phyloP scores from a whole-genome alignment of 2,113 vertebrate species.

The Albula glossodonta region DNA sequence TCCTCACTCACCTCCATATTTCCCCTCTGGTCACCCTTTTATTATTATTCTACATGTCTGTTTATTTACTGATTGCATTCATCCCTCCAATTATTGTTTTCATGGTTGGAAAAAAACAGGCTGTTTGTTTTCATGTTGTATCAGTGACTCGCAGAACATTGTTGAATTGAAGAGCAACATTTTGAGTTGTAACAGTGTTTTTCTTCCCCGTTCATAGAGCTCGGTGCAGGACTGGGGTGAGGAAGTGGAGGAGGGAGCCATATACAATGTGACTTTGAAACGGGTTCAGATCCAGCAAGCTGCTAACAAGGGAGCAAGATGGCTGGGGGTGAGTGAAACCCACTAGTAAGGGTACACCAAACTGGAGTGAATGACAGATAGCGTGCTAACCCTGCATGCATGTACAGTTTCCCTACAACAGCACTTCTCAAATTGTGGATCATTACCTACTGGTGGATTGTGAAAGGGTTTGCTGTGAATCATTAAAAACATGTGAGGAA shows the following conservation, averaged over 20 bases:
- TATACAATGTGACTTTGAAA: slow-evolving; percentile 94
- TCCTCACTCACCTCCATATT: background rate
- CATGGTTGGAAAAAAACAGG: background rate
- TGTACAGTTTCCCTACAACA: no score
- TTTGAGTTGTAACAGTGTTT: slow-evolving; percentile 14
- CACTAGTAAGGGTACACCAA: background rate
- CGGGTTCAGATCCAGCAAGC: slow-evolving; percentile 94
- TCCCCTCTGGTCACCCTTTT: background rate
- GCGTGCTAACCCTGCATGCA: no score
- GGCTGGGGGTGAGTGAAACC: slow-evolving; percentile 71
- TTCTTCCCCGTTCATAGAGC: slow-evolving; percentile 69
- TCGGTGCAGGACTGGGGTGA: slow-evolving; percentile 94
- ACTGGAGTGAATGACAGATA: background rate
- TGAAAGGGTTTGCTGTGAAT: no score
- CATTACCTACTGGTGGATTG: no score
- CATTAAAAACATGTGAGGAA: no score
- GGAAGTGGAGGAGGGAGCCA: slow-evolving; percentile 93
- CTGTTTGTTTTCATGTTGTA: background rate
- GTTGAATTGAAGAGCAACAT: background rate
- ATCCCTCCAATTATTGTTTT: background rate
- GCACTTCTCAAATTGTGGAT: no score
- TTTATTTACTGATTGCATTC: background rate
- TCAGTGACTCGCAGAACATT: background rate
- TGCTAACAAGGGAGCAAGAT: slow-evolving; percentile 90
- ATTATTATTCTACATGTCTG: background rate